Conservation (phyloP, 2,797 vertebrate genomes). For the Dendrocincla fuliginosa region DNA sequence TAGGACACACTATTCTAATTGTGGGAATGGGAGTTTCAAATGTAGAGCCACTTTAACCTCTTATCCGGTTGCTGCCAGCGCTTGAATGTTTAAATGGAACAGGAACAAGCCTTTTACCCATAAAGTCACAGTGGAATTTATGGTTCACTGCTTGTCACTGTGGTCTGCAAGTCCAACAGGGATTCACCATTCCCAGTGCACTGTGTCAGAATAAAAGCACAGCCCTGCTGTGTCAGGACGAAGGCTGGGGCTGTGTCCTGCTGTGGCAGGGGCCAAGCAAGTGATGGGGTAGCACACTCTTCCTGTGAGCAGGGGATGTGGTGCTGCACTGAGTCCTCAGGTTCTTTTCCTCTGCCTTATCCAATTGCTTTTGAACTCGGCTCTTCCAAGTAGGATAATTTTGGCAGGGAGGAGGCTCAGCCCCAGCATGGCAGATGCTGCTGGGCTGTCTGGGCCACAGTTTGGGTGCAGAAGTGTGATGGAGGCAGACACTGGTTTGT, state of each 20-base stretch:
- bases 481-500: not conserved
- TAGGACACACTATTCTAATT: not conserved
- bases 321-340: not conserved
- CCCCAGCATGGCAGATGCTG: rapidly evolving
- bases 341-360: not conserved
- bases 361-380: not conserved
- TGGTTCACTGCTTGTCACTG: not conserved
- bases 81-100: not conserved
- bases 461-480: rapidly evolving
- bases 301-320: not conserved
- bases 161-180: not conserved
- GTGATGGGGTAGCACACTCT: not conserved
- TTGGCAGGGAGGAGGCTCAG: not conserved
- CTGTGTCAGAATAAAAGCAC: not conserved
- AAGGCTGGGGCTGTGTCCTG: not conserved
- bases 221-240: not conserved
- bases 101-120: not conserved
- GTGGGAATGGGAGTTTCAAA: conserved; percentile 27
- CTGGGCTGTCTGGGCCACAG: not conserved
- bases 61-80: not conserved
- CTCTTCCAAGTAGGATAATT: not conserved
- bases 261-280: not conserved
- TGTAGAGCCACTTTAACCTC: not conserved
- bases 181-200: rapidly evolving
- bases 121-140: not conserved